A percentile compares a stretch with the other conserved stretches of the same genome.
Evolutionary conservation across 2,797 vertebrate species (phyloP).

Genomic region (Balearica regulorum): DNA sequence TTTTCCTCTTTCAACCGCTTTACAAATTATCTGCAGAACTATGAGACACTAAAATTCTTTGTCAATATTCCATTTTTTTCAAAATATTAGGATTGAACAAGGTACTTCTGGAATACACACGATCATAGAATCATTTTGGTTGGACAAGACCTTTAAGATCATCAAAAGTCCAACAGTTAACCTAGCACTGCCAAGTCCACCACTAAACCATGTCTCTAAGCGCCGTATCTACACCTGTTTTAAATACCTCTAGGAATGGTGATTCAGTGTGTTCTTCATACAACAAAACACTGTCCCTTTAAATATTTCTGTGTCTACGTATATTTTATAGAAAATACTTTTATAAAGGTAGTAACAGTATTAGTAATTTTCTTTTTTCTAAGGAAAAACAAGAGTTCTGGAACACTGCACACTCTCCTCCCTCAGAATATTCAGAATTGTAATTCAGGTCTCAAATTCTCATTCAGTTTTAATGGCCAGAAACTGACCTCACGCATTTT

Average conservation of each 20-base stretch:
- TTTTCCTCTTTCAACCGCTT: background rate
- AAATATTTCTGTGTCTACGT: background rate
- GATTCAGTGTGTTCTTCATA: background rate
- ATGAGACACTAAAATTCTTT: background rate
- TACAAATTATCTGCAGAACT: background rate
- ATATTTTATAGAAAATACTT: background rate
- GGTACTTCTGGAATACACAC: background rate
- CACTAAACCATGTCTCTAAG: too few relatives aligned
- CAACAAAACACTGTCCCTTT: background rate
- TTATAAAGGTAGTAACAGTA: background rate
- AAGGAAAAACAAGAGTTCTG: background rate
- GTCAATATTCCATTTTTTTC: background rate
- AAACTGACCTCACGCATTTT: background rate
- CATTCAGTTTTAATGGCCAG: background rate
- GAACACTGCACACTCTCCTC: background rate
- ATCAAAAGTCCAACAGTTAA: too few relatives aligned
- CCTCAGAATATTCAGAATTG: background rate
- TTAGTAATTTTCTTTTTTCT: background rate
- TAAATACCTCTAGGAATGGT: too few relatives aligned
- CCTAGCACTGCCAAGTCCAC: too few relatives aligned
- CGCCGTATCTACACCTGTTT: too few relatives aligned
- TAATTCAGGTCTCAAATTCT: background rate
- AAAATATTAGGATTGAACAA: background rate
- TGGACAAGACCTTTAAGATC: too few relatives aligned
- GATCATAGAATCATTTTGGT: background rate